Percentiles rank a stretch among this genome's conserved stretches.
Evolutionary conservation across 2,113 vertebrate genomes (phyloP).

Genomic region (Progne subis): DNA sequence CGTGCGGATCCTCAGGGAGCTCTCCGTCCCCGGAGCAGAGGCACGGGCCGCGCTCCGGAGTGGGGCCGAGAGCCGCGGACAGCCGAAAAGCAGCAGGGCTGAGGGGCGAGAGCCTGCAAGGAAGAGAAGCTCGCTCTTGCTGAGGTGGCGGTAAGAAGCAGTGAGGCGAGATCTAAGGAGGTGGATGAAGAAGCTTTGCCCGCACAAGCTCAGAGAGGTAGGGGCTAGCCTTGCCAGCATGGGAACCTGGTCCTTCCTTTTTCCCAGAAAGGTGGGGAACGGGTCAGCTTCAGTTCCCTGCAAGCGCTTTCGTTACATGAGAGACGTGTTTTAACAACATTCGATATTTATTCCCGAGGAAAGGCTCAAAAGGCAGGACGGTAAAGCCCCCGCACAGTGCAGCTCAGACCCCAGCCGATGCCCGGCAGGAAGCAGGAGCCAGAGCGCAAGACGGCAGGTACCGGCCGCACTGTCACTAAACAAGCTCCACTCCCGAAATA

Average conservation of each 20-base stretch:
- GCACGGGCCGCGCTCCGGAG: not conserved
- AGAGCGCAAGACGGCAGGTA: not conserved
- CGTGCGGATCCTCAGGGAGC: accelerated
- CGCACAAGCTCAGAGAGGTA: not conserved
- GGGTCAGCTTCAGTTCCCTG: not conserved
- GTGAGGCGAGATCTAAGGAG: no score
- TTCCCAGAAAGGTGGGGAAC: not conserved
- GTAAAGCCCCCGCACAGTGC: not conserved
- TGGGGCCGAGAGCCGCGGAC: not conserved
- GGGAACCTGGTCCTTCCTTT: not conserved
- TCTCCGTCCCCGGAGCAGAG: not conserved
- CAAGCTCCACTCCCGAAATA: no score
- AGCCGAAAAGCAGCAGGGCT: not conserved
- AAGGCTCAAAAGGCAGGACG: not conserved
- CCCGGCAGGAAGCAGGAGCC: not conserved
- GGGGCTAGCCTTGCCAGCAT: no score
- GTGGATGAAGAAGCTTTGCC: not conserved
- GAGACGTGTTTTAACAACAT: not conserved
- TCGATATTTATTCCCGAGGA: not conserved
- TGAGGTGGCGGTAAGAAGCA: not conserved
- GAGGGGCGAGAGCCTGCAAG: not conserved
- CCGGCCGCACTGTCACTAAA: not conserved
- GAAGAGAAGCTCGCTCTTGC: not conserved
- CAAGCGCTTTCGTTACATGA: not conserved
- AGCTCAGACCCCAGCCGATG: not conserved